Evolutionary conservation across 2,113 vertebrate genomes (phyloP).

Genomic region (Coregonus clupeaformis): DNA sequence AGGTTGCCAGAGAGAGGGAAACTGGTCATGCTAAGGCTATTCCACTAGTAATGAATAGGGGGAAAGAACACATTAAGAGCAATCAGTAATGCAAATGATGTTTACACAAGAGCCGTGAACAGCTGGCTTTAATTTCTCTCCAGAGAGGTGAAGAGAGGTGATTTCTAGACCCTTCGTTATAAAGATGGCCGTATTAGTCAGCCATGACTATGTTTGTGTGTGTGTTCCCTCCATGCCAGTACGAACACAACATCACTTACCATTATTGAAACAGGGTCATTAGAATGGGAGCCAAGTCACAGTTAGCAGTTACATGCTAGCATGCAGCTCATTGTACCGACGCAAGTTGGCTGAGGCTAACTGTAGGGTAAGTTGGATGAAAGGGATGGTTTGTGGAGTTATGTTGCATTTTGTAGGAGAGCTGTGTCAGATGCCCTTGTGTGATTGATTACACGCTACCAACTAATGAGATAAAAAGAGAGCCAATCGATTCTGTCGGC

Average conservation of each 20-base stretch:
- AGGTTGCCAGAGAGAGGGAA: not conserved
- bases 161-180: conserved; percentile 18
- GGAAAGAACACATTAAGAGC: conserved; percentile 28
- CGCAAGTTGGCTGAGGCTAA: conserved; percentile 42
- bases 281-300: conserved; percentile 38
- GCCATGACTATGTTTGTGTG: not conserved
- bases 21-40: conserved; percentile 13
- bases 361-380: conserved; percentile 14
- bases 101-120: conserved; percentile 33
- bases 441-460: conserved; percentile 71
- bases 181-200: conserved; percentile 9
- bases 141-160: conserved; percentile 31
- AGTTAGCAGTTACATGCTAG: conserved; percentile 7
- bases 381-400: conserved; percentile 22
- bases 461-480: conserved; percentile 77
- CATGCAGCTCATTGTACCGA: conserved; percentile 28
- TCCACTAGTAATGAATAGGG: conserved; percentile 37
- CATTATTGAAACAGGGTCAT: conserved; percentile 35
- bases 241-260: conserved; percentile 35
- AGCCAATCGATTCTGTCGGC: conserved; percentile 62
- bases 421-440: conserved; percentile 64
- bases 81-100: conserved; percentile 42
- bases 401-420: conserved; percentile 47
- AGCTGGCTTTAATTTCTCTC: conserved; percentile 39
- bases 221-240: conserved; percentile 5